phyloP scores from a whole-genome alignment of 2,888 invertebrate species.

The Ellobium chinense region DNA sequence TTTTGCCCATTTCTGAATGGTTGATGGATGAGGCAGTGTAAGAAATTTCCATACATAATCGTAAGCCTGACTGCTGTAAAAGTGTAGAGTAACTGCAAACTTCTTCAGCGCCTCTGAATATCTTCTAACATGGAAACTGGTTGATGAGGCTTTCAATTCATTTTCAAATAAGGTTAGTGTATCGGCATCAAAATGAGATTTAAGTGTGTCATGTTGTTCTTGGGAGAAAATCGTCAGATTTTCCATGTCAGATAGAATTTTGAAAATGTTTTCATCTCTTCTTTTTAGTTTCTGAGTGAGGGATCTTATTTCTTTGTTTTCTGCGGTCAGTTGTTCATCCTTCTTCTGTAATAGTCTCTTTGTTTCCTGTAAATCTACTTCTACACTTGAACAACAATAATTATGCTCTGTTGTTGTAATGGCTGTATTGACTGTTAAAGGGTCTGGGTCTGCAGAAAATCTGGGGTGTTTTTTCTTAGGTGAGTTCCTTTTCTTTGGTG shows the following conservation, averaged over 20 bases:
- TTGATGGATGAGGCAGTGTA: slow-evolving; percentile 14
- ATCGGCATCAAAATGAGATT: background rate
- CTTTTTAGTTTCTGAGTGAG: slow-evolving; percentile 7
- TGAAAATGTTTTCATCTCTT: background rate
- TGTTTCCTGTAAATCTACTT: background rate
- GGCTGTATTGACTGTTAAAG: background rate
- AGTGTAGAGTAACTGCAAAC: slow-evolving; percentile 28
- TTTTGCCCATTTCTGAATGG: slow-evolving; percentile 25
- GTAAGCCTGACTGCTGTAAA: slow-evolving; percentile 25
- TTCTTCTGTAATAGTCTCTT: background rate
- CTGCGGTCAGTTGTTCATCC: background rate
- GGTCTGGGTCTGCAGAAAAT: background rate
- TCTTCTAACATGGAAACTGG: background rate
- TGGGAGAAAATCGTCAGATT: background rate
- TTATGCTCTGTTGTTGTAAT: background rate
- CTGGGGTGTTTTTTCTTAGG: background rate
- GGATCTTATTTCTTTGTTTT: slow-evolving; percentile 10
- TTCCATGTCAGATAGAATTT: background rate
- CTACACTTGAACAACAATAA: background rate
- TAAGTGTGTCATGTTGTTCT: slow-evolving; percentile 7
- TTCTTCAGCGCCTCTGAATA: slow-evolving; percentile 21
- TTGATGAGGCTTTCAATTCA: background rate
- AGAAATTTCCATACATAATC: slow-evolving; percentile 18
- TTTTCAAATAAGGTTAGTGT: slow-evolving; percentile 17
- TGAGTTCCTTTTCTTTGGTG: background rate